A percentile compares a stretch with the other conserved stretches of the same genome.
Evolutionary conservation across 2,113 vertebrate genomes (phyloP).

Genomic region (Brachyhypopomus gauderio): DNA sequence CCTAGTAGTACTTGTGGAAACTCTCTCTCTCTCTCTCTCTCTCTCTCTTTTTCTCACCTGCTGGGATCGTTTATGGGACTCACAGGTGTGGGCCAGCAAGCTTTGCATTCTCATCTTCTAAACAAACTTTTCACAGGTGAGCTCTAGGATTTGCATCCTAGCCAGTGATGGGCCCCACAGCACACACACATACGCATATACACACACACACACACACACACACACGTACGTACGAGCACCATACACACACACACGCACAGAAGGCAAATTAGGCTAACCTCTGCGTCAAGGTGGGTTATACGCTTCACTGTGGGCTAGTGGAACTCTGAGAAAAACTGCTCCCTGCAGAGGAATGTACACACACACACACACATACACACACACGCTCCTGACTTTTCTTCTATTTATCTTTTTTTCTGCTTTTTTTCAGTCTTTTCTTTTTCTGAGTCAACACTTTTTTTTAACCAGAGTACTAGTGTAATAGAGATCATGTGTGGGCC

Average conservation of each 20-base stretch:
- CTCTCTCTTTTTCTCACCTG: slow-evolving; percentile 56
- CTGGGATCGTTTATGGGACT: slow-evolving; percentile 63
- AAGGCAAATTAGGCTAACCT: slow-evolving; percentile 77
- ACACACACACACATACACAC: slow-evolving; percentile 16
- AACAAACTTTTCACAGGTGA: slow-evolving; percentile 78
- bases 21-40: not conserved
- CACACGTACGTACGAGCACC: slow-evolving; percentile 52
- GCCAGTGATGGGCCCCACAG: slow-evolving; percentile 54
- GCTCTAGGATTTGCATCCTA: slow-evolving; percentile 74
- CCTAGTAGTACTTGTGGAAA: not conserved
- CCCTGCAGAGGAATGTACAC: slow-evolving; percentile 44
- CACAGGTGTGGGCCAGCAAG: slow-evolving; percentile 67
- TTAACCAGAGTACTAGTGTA: slow-evolving; percentile 65
- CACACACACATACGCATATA: slow-evolving; percentile 46
- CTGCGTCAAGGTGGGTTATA: slow-evolving; percentile 73
- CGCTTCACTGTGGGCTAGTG: slow-evolving; percentile 80
- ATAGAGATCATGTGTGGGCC: slow-evolving; percentile 75
- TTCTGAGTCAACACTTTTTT: slow-evolving; percentile 74
- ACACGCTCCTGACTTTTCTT: not conserved
- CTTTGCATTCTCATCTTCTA: slow-evolving; percentile 76
- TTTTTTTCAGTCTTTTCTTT: slow-evolving; percentile 58
- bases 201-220: slow-evolving; percentile 53
- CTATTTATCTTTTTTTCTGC: not conserved
- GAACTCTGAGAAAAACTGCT: slow-evolving; percentile 67
- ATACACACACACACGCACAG: slow-evolving; percentile 54